Conservation (phyloP, 1,140 invertebrate genomes). For the Heliothis subflexa region DNA sequence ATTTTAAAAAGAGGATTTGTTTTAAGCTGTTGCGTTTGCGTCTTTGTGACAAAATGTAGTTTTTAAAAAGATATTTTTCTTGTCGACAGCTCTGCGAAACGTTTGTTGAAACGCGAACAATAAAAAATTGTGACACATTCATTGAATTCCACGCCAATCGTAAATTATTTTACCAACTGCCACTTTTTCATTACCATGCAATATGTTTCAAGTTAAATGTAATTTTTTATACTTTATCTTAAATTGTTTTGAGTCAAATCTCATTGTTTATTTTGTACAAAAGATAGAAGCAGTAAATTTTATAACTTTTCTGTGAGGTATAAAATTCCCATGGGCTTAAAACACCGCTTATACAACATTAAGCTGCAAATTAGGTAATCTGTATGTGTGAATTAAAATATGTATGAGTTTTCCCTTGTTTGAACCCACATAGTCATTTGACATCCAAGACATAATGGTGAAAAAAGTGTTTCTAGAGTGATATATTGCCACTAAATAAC, state of each 20-base stretch:
- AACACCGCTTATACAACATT: slow-evolving; percentile 74
- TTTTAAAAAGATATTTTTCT: slow-evolving; percentile 44
- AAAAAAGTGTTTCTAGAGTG: slow-evolving; percentile 50
- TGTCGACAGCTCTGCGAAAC: neutral
- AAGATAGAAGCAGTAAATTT: slow-evolving; percentile 57
- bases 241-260: slow-evolving; percentile 54
- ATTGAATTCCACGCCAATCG: slow-evolving; percentile 17
- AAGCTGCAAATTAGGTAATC: slow-evolving; percentile 80
- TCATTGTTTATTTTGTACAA: slow-evolving; percentile 68
- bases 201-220: slow-evolving; percentile 3
- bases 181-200: slow-evolving; percentile 23
- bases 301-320: slow-evolving; percentile 61
- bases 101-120: slow-evolving; percentile 32
- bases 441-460: slow-evolving; percentile 54
- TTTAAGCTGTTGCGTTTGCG: slow-evolving; percentile 15
- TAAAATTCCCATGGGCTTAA: slow-evolving; percentile 71
- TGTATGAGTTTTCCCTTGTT: slow-evolving; percentile 64
- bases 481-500: slow-evolving; percentile 50
- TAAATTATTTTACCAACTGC: slow-evolving; percentile 35
- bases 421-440: slow-evolving; percentile 35
- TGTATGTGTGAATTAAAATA: slow-evolving; percentile 77
- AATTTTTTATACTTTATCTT: slow-evolving; percentile 46
- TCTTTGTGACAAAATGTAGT: slow-evolving; percentile 34
- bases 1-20: slow-evolving; percentile 29
- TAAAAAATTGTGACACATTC: slow-evolving; percentile 35